phyloP scores from a whole-genome alignment of 1,140 invertebrate genomes.

The Globodera rostochiensis region DNA sequence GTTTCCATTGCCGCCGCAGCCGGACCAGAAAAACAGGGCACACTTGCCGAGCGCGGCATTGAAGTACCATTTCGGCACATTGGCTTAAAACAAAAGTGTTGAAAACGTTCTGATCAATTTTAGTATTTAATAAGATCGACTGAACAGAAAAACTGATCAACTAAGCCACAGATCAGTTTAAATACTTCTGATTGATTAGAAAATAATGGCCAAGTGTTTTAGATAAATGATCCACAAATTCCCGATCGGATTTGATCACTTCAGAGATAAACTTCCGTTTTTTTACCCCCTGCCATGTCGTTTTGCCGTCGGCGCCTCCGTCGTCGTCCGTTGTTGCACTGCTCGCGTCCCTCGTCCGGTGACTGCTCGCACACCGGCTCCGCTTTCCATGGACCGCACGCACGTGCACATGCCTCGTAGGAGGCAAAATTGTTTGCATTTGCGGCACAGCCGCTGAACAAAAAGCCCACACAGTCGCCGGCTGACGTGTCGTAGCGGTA shows the following conservation, averaged over 20 bases:
- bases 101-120: constrained; percentile 6
- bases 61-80: constrained; percentile 55
- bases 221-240: background rate
- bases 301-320: background rate
- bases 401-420: constrained; percentile 57
- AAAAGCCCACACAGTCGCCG: constrained; percentile 52
- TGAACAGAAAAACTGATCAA: constrained; percentile 16
- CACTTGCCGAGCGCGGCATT: constrained; percentile 47
- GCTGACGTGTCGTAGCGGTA: constrained; percentile 55
- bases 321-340: background rate
- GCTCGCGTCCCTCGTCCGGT: constrained; percentile 72
- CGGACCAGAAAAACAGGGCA: constrained; percentile 59
- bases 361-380: constrained; percentile 76
- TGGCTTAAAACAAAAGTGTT: background rate
- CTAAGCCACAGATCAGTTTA: background rate
- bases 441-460: constrained; percentile 58
- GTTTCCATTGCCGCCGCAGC: constrained; percentile 64
- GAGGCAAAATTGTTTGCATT: constrained; percentile 62
- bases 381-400: constrained; percentile 57
- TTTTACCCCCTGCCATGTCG: constrained; percentile 48
- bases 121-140: background rate
- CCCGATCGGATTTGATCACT: background rate
- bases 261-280: constrained; percentile 24
- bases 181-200: background rate
- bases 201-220: background rate